Evolutionary conservation across 2,888 invertebrate genomes (phyloP), one percentile per base, ranked within the genome.

Genomic region (Laspeyria flexula): DNA sequence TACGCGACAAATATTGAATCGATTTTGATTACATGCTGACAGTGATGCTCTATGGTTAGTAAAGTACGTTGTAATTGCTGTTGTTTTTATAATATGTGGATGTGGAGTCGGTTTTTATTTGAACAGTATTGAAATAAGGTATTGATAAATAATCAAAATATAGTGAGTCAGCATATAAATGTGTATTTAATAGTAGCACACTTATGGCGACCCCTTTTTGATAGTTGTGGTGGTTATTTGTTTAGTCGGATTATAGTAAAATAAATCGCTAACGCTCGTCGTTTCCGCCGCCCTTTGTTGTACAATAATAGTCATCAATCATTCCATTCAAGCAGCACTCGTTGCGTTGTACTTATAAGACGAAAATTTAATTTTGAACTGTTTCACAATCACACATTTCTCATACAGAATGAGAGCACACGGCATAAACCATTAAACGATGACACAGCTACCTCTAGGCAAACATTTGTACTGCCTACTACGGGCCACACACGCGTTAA

Each of bases 291-390:
- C 39, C 16, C 15, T 41, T 40, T 49, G 29, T 46, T 43, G 6
- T 43, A 54, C 49, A 50, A 50, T n/a, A n/a, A n/a, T 50, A 57
- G 63, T 55, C 57, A 78, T 80, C 76, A 79, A 79, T 79, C 77
- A 80, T 76, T 67, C 48, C 63, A 71, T 70, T 71, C 64, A 65
- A 71, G 66, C 61, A 68, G 45, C 56, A 62, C 55, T 63, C 67
- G 55, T 66, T 67, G 59, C 65, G 56, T 63, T 71, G 61, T 62
- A 59, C 55, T 60, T 62, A 65, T 61, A 63, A 69, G 61, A 75
- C 37, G 64, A 73, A 76, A 71, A 69, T 71, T 72, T 53, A 74
- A 75, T 72, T 71, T 73, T 62, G 46, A 63, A 65, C 56, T 60
- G 62, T 75, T 77, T 67, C 71, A 73, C 65, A 78, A 77, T 66